A percentile compares a stretch with the other conserved stretches of the same genome.
Conservation (phyloP, 2,113 vertebrate species). For the Burhinus oedicnemus region DNA sequence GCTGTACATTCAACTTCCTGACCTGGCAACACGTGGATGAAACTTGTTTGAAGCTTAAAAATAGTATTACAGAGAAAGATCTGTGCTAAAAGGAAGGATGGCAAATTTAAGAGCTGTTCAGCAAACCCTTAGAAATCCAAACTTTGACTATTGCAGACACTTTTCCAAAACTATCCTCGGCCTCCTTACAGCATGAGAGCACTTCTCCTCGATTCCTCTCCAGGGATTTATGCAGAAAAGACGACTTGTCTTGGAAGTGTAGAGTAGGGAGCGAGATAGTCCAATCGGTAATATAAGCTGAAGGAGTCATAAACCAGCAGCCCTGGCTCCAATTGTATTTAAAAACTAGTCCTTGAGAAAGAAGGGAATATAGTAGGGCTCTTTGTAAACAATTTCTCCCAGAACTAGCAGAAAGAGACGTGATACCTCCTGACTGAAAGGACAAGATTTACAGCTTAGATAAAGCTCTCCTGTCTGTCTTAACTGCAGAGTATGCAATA, state of each 20-base stretch:
- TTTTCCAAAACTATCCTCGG: background rate
- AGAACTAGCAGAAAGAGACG: background rate
- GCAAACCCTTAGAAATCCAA: background rate
- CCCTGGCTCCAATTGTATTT: background rate
- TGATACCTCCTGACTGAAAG: background rate
- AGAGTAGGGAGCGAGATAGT: background rate
- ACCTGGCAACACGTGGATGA: background rate
- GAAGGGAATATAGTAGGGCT: background rate
- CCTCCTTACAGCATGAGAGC: background rate
- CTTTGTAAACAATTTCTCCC: background rate
- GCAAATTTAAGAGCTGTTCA: background rate
- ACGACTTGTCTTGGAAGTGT: background rate
- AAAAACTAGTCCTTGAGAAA: background rate
- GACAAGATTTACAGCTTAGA: background rate
- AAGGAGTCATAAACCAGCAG: background rate
- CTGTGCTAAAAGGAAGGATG: background rate
- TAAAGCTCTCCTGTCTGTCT: background rate
- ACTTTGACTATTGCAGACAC: background rate
- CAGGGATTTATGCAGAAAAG: background rate
- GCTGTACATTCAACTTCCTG: background rate
- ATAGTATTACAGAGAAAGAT: background rate
- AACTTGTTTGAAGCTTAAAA: background rate
- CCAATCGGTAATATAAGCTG: background rate
- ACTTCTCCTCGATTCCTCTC: background rate
- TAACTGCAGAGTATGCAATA: background rate